These are phyloP conservation scores for Agapornis roseicollis DNA, from an alignment of 2,113 vertebrate species.

Conservation along the genomic window DNA sequence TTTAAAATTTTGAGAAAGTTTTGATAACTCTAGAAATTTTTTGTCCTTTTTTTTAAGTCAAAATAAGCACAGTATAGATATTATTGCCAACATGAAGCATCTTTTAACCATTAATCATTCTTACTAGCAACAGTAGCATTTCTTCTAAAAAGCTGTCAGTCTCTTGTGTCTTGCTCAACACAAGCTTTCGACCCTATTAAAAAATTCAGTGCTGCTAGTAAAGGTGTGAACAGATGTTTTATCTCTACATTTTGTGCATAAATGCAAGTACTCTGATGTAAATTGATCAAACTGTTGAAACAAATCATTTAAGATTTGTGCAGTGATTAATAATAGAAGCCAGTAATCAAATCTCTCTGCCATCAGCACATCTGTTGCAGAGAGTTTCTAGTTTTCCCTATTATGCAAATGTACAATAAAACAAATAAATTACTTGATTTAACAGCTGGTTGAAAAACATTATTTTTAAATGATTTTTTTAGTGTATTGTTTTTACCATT, in stretches of 20 bases:
- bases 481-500: constrained; percentile 72
- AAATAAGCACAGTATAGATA: background rate
- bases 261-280: constrained; percentile 71
- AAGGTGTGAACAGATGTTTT: constrained; percentile 81
- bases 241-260: constrained; percentile 74
- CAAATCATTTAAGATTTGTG: constrained; percentile 84
- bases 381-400: constrained; percentile 76
- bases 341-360: constrained; percentile 81
- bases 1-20: background rate
- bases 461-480: constrained; percentile 75
- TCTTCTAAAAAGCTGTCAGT: constrained; percentile 50
- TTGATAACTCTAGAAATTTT: background rate
- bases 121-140: constrained; percentile 32
- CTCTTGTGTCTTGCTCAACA: constrained; percentile 47
- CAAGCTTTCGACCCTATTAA: constrained; percentile 68
- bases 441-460: constrained; percentile 81
- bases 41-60: background rate
- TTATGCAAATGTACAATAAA: constrained; percentile 84
- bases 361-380: constrained; percentile 80
- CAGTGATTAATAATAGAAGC: constrained; percentile 83
- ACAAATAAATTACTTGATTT: constrained; percentile 80
- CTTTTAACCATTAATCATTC: constrained; percentile 24
- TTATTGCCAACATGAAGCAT: background rate
- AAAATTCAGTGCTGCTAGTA: constrained; percentile 42
- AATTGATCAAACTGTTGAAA: constrained; percentile 81